Conservation (phyloP, 2,888 invertebrate species). For the Polyploca ridens region DNA sequence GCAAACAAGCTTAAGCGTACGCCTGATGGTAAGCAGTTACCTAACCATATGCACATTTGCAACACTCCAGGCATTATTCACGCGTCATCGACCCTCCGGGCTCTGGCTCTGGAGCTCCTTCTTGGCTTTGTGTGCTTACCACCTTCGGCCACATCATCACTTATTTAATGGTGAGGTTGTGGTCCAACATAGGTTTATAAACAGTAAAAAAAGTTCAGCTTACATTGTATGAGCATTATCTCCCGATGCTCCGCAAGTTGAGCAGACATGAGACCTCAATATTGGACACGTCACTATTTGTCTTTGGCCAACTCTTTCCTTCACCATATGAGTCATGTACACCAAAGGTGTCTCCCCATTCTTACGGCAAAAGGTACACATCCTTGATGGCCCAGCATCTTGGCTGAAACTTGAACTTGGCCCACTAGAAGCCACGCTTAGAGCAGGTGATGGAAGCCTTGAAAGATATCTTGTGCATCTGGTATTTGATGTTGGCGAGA, state of each 20-base stretch:
- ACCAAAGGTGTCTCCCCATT: constrained; percentile 74
- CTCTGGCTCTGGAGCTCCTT: no score
- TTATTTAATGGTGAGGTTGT: no score
- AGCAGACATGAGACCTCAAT: constrained; percentile 66
- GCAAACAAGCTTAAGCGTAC: no score
- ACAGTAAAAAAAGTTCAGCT: constrained; percentile 39
- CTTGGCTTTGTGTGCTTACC: no score
- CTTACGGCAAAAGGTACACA: constrained; percentile 74
- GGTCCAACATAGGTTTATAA: no score
- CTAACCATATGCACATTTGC: no score
- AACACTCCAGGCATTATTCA: no score
- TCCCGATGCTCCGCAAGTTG: constrained; percentile 64
- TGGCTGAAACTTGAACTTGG: constrained; percentile 27
- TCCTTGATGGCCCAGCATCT: constrained; percentile 36
- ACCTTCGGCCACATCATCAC: no score
- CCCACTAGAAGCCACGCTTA: not conserved
- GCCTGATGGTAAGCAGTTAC: no score
- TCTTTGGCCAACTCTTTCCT: constrained; percentile 56
- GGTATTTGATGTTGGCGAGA: constrained; percentile 23
- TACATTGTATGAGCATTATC: constrained; percentile 78
- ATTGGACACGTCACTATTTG: constrained; percentile 72
- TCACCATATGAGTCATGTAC: constrained; percentile 67
- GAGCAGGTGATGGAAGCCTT: constrained; percentile 6
- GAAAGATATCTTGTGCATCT: constrained; percentile 16
- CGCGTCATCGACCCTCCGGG: no score